phyloP scores from a whole-genome alignment of 2,888 invertebrate species.

The Lepeophtheirus nordmannii region DNA sequence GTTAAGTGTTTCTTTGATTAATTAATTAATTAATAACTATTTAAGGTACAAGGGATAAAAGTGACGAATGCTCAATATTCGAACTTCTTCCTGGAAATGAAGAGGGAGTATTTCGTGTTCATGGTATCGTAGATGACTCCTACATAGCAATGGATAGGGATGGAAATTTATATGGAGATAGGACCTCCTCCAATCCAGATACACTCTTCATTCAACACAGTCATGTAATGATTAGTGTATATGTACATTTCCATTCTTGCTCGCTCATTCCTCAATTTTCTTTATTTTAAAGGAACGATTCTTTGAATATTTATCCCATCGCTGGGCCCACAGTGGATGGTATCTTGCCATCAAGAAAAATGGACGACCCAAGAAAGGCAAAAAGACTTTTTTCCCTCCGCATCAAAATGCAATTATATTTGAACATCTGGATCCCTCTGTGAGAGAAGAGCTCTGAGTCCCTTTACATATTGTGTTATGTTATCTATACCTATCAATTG shows the following conservation, averaged over 20 bases:
- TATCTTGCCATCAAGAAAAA: conserved; percentile 46
- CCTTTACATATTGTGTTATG: too few relatives aligned
- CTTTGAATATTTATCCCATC: conserved; percentile 43
- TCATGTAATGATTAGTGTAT: conserved; percentile 11
- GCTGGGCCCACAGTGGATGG: conserved; percentile 44
- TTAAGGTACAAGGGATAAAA: conserved; percentile 1
- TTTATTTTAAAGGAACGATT: conserved; percentile 42
- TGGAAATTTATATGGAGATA: conserved; percentile 45
- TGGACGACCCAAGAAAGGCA: conserved; percentile 44
- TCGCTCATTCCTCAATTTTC: conserved; percentile 33
- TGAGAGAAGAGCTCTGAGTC: background rate
- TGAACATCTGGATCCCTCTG: background rate
- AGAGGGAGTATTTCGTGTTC: conserved; percentile 41
- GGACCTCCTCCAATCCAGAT: background rate
- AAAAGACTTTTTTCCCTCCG: conserved; percentile 35
- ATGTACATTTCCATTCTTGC: too few relatives aligned
- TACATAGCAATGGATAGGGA: conserved; percentile 45
- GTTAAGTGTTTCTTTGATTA: too few relatives aligned
- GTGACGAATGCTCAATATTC: background rate
- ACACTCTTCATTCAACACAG: conserved; percentile 13
- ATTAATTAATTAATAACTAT: too few relatives aligned
- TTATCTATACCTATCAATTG: too few relatives aligned
- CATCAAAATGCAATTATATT: background rate
- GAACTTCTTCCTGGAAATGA: conserved; percentile 10
- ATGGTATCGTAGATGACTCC: conserved; percentile 41